Evolutionary conservation across 2,113 vertebrate species (phyloP), one percentile per base, ranked within the genome.

Genomic region (Leuciscus idus): DNA sequence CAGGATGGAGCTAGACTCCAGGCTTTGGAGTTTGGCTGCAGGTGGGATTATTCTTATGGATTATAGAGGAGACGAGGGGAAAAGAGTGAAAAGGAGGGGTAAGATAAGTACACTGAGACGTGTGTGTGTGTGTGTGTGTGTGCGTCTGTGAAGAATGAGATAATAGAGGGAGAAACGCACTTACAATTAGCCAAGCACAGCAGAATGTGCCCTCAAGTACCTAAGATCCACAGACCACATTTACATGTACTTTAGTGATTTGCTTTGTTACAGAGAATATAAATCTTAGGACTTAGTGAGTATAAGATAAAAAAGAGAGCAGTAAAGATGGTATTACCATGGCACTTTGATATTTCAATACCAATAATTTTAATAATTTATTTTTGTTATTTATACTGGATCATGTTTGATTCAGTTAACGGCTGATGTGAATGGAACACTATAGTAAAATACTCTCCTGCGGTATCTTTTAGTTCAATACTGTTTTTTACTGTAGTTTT

Each of bases 11-110:
- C 50, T 19, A 36, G 81, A 84, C 81, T 84, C 23, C 23, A 43
- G 66, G 81, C 66, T 84, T 48, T 7, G 12, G 66, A n/a, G 68
- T 59, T 84, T 39, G 64, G 81, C 68, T 84, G 81, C 33, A 68
- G 48, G 81, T 72, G 81, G 81, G 68, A 84, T 83, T 84, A 84
- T 84, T 73, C 21, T 84, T 73, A 55, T 84, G 81, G 81, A 84
- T 84, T 84, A 84, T 73, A 33, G 39, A 68, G 39, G 9, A 64
- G 57, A 26, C 3, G 23, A 64, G 46, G 80, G 80, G 81, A 73
- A 50, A 70, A 82, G 46, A 52, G 62, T 7, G 46, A 66, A 50
- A 77, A 61, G 55, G 55, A 62, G 39, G 77, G 77, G 33, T 61
- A 61, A 61, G 57, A 80, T 83, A 83, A 83, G 79, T 83, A 26